Percentiles rank a stretch among this genome's conserved stretches.
Conservation (phyloP, 2,113 vertebrate genomes). For the Periophthalmus modestus region DNA sequence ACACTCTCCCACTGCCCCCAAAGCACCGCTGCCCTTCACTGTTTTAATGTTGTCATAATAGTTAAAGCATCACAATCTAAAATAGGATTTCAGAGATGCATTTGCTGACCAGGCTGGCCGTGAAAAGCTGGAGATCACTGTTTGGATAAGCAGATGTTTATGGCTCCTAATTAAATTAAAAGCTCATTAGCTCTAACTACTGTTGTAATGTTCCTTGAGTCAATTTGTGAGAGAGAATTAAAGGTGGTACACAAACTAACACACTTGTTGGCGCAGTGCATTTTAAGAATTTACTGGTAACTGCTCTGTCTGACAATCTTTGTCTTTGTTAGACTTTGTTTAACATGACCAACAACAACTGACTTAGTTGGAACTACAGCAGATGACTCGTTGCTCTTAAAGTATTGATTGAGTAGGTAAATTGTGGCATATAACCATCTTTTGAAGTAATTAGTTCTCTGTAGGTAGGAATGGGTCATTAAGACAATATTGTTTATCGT, state of each 20-base stretch:
- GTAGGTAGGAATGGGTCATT: too few relatives aligned
- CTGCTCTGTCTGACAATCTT: not conserved
- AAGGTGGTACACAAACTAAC: slow-evolving; percentile 42
- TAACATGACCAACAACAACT: too few relatives aligned
- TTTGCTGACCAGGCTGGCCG: not conserved
- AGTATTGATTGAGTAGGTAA: too few relatives aligned
- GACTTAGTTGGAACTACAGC: too few relatives aligned
- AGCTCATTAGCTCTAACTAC: slow-evolving; percentile 21
- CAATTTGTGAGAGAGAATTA: not conserved
- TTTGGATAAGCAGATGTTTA: slow-evolving; percentile 7
- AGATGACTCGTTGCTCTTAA: too few relatives aligned
- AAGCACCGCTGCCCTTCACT: not conserved
- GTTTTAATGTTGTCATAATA: not conserved
- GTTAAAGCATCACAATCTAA: not conserved
- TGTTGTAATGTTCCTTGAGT: not conserved
- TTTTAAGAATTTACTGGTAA: not conserved
- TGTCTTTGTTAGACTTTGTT: too few relatives aligned
- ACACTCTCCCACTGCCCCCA: slow-evolving; percentile 10
- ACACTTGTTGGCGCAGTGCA: slow-evolving; percentile 9
- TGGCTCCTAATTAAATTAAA: slow-evolving; percentile 19
- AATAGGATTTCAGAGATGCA: not conserved
- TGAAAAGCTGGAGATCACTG: not conserved
- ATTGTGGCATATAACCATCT: too few relatives aligned
- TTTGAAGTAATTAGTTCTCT: too few relatives aligned
- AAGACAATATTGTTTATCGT: too few relatives aligned